Evolutionary conservation across 2,113 vertebrate species (phyloP).

Genomic region (Sprattus sprattus): DNA sequence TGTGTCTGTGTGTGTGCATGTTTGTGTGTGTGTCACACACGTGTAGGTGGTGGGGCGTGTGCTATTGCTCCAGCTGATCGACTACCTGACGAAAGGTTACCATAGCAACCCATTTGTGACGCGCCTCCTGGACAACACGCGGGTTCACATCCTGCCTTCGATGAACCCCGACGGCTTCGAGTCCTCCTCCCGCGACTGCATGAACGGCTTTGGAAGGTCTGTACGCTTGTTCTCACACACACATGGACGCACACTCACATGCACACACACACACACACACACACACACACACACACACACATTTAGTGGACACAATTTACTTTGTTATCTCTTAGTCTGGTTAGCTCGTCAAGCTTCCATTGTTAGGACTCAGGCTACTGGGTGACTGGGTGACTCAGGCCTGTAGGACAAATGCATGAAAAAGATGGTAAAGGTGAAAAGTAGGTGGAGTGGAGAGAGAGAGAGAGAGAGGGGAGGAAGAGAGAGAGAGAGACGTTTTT

Average conservation of each 20-base stretch:
- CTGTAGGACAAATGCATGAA: too few relatives aligned
- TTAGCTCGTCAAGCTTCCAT: too few relatives aligned
- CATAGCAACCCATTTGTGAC: constrained; percentile 71
- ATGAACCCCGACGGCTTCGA: constrained; percentile 98
- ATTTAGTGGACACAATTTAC: too few relatives aligned
- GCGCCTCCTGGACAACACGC: constrained; percentile 75
- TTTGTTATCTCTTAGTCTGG: too few relatives aligned
- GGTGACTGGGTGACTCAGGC: too few relatives aligned
- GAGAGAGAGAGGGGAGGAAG: too few relatives aligned
- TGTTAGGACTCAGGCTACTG: too few relatives aligned
- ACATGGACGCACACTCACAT: background rate
- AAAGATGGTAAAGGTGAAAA: too few relatives aligned
- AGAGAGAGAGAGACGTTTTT: too few relatives aligned
- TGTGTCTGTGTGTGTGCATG: background rate
- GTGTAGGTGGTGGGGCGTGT: constrained; percentile 85
- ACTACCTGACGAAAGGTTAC: constrained; percentile 78
- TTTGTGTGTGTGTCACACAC: background rate
- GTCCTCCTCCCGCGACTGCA: constrained; percentile 68
- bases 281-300: background rate
- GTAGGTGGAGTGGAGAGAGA: too few relatives aligned
- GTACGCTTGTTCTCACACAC: background rate
- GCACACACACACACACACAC: background rate
- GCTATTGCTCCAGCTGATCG: constrained; percentile 85
- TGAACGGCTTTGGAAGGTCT: constrained; percentile 78
- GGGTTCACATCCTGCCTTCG: constrained; percentile 89